Base-by-base conservation (phyloP, 2,113 vertebrate genomes). In the Jacana jacana region DNA sequence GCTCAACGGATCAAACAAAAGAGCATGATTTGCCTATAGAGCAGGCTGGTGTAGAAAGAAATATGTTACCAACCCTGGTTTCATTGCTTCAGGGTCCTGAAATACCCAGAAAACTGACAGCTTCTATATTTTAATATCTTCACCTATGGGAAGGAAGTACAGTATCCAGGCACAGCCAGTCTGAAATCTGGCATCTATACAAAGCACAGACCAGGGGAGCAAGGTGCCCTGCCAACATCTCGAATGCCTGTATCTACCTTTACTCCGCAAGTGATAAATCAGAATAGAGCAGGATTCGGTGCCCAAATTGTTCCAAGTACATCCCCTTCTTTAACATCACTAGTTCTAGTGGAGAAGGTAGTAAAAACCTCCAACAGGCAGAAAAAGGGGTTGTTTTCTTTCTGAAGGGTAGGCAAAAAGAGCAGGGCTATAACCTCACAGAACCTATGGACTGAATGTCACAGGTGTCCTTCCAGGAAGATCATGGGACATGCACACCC, bases 1-100 rank as follows among this genome's bases (percentile, higher is more conserved):
- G 92, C 73, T 89, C 81, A 79, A 49, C 24, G 49, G 61, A 89
- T 94, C 81, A 72, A 85, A 79, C 65, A 71, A 76, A 93, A 85
- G 33, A 88, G 13, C 57, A 65, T 0, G 1, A 82, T 84, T 69
- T 81, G 52, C 77, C 95, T 58, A 40, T 48, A 33, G 10, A 78
- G 42, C 39, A 51, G 60, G 65, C 71, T 70, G 27, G 42, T 76
- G 54, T 3, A 82, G 81, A 91, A 90, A 82, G 81, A 91, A 90
- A 87, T 44, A 40, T 2, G 27, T 22, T 55, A 80, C 30, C 35
- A 87, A 44, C 66, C 44, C 81, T 40, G 27, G 37, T 55, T 87
- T 42, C 25, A 33, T 44, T 58, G 55, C 44, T 44, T 44, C 44
- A 44, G 16, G 44, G 44, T 44, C 44, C 44, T 44, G 44, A 44